Evolutionary conservation across 2,888 invertebrate species (phyloP), one percentile per base, ranked within the genome.

Genomic region (Desoria tigrina): DNA sequence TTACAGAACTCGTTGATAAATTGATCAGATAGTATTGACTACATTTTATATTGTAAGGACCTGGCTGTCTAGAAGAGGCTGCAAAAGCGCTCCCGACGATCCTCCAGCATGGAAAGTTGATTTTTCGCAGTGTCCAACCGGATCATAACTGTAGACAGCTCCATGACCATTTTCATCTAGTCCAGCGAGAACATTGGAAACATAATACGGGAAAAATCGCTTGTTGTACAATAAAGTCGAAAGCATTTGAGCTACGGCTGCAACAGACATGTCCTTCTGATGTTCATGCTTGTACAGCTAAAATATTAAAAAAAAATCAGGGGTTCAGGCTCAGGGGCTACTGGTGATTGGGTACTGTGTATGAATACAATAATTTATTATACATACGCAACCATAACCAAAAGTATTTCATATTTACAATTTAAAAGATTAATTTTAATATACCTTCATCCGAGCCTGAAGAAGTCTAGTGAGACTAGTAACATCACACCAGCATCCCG

Each of bases 401-500:
- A 50, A 9, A 9, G 7, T 50, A 16, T 50, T 18, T 50, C 50
- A 14, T 16, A 50, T 9, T n/a, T 50, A 21, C n/a, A n/a, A n/a
- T n/a, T n/a, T n/a, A n/a, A n/a, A n/a, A n/a, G n/a, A n/a, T n/a
- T n/a, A n/a, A n/a, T n/a, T n/a, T n/a, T n/a, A n/a, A 57, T 37
- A 65, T 78, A 86, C 86, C 83, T 93, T 93, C 87, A 96, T 88
- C 65, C 94, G 86, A 61, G 94, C 91, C 73, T 87, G 84, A 32
- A 97, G 81, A 71, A 93, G 83, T 73, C 92, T 86, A 11, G 93
- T 93, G 55, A 99, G 83, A 1, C 97, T 93, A 21, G 97, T 83
- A 3, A 93, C 92, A 82, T 99, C 99, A 78, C 97, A 96, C 92
- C 98, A 97, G 81, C 98, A 99, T 23, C 98, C 98, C 24, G 93